A percentile compares a stretch with the other conserved stretches of the same genome.
Evolutionary conservation across 2,888 invertebrate species (phyloP).

Genomic region (Parnassius glacialis): DNA sequence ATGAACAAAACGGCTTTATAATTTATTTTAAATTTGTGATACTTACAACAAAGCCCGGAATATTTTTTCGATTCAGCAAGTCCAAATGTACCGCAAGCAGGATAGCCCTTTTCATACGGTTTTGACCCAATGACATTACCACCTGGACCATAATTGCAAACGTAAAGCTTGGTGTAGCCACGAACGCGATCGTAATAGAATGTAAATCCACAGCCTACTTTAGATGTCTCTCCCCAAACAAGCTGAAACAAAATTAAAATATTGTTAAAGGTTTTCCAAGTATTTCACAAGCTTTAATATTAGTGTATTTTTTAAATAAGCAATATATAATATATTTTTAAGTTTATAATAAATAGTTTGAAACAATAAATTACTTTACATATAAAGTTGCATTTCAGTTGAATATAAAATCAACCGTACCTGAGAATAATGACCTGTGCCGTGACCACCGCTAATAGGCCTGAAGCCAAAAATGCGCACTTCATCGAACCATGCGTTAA

Average conservation of each 20-base stretch:
- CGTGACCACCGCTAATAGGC: constrained; percentile 83
- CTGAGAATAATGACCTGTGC: constrained; percentile 92
- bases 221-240: constrained; percentile 92
- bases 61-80: constrained; percentile 86
- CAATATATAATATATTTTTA: too few relatives aligned
- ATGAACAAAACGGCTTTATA: not conserved
- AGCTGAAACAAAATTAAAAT: constrained; percentile 74
- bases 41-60: constrained; percentile 89
- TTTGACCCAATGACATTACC: constrained; percentile 89
- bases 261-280: not conserved
- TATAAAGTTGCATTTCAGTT: too few relatives aligned
- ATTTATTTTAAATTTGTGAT: constrained; percentile 30
- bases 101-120: constrained; percentile 88
- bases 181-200: constrained; percentile 87
- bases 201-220: constrained; percentile 93
- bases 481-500: constrained; percentile 91
- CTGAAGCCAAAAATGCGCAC: constrained; percentile 84
- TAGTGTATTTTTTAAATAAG: too few relatives aligned
- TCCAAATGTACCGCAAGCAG: constrained; percentile 86
- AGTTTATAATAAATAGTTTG: too few relatives aligned
- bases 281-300: too few relatives aligned
- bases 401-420: constrained; percentile 56
- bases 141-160: constrained; percentile 92
- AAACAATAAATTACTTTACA: too few relatives aligned
- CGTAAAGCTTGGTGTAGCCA: constrained; percentile 90